Conservation (phyloP, 2,113 vertebrate species). For the Himantopus leucocephalus region DNA sequence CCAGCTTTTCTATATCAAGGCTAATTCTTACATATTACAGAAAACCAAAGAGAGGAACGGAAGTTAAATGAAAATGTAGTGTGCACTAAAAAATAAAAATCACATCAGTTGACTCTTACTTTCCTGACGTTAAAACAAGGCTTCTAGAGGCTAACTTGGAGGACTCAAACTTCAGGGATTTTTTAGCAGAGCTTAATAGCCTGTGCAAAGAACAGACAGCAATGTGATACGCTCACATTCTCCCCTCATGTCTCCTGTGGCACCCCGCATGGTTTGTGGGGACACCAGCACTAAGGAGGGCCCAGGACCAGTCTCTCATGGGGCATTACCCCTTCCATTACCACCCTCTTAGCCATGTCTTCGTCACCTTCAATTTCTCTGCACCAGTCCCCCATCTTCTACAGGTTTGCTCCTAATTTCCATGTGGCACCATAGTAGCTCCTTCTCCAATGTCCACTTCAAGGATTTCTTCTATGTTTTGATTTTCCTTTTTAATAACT, state of each 20-base stretch:
- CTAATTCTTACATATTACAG: background rate
- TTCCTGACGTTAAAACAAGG: background rate
- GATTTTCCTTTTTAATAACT: background rate
- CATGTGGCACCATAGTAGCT: background rate
- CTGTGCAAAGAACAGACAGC: background rate
- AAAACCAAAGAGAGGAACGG: background rate
- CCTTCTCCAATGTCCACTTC: background rate
- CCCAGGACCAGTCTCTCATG: background rate
- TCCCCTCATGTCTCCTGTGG: background rate
- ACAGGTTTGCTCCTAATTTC: background rate
- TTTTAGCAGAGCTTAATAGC: background rate
- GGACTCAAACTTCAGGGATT: background rate
- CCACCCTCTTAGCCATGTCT: background rate
- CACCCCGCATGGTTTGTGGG: background rate
- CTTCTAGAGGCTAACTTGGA: background rate
- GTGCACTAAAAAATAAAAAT: background rate
- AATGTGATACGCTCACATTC: too few relatives aligned
- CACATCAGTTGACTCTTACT: background rate
- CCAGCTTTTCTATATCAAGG: background rate
- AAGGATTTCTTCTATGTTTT: background rate
- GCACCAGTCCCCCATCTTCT: background rate
- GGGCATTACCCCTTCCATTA: too few relatives aligned
- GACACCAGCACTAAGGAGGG: background rate
- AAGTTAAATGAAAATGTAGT: background rate
- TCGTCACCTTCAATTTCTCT: background rate